Conservation (phyloP, 2,113 vertebrate genomes). For the Tretioscincus oriximinensis region DNA sequence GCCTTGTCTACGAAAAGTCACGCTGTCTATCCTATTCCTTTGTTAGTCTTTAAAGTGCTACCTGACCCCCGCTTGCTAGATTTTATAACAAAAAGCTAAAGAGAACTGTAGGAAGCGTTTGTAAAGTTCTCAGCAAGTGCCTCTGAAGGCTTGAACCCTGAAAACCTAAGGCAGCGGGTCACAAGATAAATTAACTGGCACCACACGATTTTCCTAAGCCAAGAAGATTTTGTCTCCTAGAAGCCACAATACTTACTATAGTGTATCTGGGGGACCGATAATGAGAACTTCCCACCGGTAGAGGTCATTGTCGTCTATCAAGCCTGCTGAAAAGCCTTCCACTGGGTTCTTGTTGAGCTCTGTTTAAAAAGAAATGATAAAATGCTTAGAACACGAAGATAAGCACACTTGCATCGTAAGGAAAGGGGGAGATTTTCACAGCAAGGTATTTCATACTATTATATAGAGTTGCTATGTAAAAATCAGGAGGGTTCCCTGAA, state of each 20-base stretch:
- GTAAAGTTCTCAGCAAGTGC: too few species aligned
- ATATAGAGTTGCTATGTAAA: not conserved
- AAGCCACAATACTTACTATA: conserved; percentile 87
- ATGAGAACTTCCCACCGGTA: conserved; percentile 99
- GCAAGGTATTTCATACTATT: not conserved
- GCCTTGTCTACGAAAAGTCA: too few species aligned
- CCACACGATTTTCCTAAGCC: not conserved
- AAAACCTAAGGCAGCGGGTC: too few species aligned
- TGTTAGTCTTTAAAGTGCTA: too few species aligned
- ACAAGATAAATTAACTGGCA: not conserved
- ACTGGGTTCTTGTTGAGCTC: conserved; percentile 99
- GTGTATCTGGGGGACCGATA: conserved; percentile 96
- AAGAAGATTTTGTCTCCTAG: not conserved
- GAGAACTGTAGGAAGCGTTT: too few species aligned
- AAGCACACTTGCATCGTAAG: not conserved
- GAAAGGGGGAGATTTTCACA: not conserved
- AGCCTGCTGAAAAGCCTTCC: conserved; percentile 97
- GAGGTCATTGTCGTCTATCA: conserved; percentile 98
- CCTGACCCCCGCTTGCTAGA: too few species aligned
- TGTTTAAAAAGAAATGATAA: conserved; percentile 61
- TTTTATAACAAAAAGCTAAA: too few species aligned
- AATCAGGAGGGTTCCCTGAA: too few species aligned
- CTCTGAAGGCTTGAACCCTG: too few species aligned
- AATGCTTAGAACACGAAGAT: not conserved
- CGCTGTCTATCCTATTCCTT: too few species aligned